These are phyloP conservation scores for Procavia capensis DNA, from an alignment of 2,113 vertebrate species.

Conservation along the genomic window DNA sequence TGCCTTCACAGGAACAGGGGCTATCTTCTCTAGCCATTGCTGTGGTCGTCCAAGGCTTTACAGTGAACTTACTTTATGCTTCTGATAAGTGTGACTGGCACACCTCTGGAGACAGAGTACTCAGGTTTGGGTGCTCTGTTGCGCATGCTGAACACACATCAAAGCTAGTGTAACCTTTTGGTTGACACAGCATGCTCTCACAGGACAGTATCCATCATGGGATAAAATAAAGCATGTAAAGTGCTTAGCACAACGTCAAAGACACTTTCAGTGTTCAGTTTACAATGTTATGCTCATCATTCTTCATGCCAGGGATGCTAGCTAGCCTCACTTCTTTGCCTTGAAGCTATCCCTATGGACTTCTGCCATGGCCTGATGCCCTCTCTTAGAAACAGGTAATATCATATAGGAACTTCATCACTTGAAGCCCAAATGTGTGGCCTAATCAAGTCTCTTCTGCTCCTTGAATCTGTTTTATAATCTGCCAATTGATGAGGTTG, in stretches of 20 bases:
- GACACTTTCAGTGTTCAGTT: too few relatives aligned
- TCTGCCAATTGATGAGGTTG: background rate
- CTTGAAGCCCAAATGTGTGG: background rate
- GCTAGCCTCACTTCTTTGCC: background rate
- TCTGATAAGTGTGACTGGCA: background rate
- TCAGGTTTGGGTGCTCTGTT: background rate
- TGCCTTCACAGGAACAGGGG: background rate
- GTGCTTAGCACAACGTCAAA: background rate
- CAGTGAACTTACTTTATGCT: background rate
- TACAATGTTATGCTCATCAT: background rate
- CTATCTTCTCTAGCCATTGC: background rate
- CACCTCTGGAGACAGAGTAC: background rate
- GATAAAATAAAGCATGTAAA: rapidly evolving
- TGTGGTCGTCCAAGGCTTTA: background rate
- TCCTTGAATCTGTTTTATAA: conserved; percentile 4
- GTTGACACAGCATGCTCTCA: background rate
- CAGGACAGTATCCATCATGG: rapidly evolving
- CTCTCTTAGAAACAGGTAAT: background rate
- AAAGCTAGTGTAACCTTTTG: background rate
- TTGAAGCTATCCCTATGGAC: background rate
- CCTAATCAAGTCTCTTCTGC: background rate
- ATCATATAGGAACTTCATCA: background rate
- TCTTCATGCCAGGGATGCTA: background rate
- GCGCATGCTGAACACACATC: background rate
- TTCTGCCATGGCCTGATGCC: background rate